Evolutionary conservation across 2,113 vertebrate genomes (phyloP).

Genomic region (Rhinolophus sinicus): DNA sequence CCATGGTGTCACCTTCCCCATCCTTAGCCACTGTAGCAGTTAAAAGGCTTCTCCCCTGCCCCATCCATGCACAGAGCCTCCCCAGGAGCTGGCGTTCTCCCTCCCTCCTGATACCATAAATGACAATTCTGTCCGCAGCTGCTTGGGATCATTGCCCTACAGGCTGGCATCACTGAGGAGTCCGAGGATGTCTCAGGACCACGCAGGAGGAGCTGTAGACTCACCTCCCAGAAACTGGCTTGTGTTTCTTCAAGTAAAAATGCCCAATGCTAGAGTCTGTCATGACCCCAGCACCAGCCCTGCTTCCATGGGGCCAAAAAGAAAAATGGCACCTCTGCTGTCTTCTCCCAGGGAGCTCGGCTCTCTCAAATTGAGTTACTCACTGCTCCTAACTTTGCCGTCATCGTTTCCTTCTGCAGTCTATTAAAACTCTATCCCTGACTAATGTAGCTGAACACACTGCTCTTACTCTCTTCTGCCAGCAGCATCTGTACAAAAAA

Average conservation of each 20-base stretch:
- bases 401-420: slow-evolving; percentile 67
- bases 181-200: neutral
- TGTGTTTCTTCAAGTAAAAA: neutral
- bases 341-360: neutral
- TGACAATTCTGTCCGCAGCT: neutral
- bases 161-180: neutral
- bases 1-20: neutral
- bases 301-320: neutral
- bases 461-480: slow-evolving; percentile 74
- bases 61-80: neutral
- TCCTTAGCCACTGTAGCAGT: neutral
- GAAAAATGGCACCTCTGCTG: neutral
- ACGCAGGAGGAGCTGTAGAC: neutral
- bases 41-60: neutral
- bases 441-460: slow-evolving; percentile 74
- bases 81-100: neutral
- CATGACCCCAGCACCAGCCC: neutral
- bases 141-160: neutral
- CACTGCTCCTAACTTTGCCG: neutral
- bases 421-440: slow-evolving; percentile 73
- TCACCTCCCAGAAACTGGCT: neutral
- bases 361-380: slow-evolving; percentile 32
- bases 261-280: neutral
- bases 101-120: neutral
- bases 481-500: slow-evolving; percentile 66